phyloP scores from a whole-genome alignment of 2,888 invertebrate species.

The Serripes groenlandicus region DNA sequence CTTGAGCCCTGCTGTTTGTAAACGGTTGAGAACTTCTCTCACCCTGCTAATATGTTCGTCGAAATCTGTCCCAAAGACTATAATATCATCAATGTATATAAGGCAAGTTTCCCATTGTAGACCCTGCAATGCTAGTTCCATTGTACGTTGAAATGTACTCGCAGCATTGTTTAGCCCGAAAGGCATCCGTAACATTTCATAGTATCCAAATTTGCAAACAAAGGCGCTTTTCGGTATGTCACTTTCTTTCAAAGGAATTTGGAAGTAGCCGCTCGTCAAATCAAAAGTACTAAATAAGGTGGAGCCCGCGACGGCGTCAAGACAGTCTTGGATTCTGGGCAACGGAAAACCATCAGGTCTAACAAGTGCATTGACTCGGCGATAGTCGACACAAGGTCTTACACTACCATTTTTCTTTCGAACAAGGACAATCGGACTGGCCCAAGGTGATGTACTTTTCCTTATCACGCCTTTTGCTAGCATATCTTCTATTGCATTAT shows the following conservation, averaged over 20 bases:
- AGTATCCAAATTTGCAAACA: slow-evolving; percentile 22
- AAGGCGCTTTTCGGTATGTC: slow-evolving; percentile 24
- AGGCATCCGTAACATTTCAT: slow-evolving; percentile 18
- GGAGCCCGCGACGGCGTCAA: background rate
- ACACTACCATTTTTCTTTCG: slow-evolving; percentile 3
- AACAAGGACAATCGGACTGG: slow-evolving; percentile 35
- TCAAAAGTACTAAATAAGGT: slow-evolving; percentile 18
- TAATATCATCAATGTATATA: slow-evolving; percentile 38
- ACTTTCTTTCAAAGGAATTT: slow-evolving; percentile 14
- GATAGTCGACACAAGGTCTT: slow-evolving; percentile 25
- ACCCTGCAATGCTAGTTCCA: background rate
- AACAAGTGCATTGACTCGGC: slow-evolving; percentile 15
- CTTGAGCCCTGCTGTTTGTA: slow-evolving; percentile 26
- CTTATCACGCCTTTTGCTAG: slow-evolving; percentile 10
- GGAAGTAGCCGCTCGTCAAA: slow-evolving; percentile 19
- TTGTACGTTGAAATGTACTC: background rate
- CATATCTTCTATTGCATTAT: slow-evolving; percentile 39
- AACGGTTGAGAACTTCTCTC: slow-evolving; percentile 7
- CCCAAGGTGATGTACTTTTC: slow-evolving; percentile 37
- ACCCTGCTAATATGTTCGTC: slow-evolving; percentile 26
- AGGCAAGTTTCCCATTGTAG: slow-evolving; percentile 5
- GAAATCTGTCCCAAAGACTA: slow-evolving; percentile 17
- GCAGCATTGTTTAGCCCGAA: slow-evolving; percentile 18
- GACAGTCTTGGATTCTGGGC: slow-evolving; percentile 8
- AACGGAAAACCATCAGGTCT: background rate